Evolutionary conservation across 1,140 invertebrate genomes (phyloP), one percentile per base, ranked within the genome.

Genomic region (Bombus confusus): DNA sequence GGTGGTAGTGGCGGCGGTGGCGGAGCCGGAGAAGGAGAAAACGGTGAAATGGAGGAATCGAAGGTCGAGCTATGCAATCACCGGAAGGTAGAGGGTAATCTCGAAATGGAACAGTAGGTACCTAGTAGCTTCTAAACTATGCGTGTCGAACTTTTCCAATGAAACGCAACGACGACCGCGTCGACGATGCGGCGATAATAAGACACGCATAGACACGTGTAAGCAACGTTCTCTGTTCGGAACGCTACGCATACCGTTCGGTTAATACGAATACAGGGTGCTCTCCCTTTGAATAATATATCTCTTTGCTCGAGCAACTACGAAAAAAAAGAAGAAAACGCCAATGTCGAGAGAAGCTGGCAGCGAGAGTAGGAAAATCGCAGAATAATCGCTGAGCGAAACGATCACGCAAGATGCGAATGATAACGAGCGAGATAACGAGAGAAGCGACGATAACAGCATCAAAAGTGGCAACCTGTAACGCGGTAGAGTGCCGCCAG

Each of bases 381-480:
- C 34, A 22, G 25, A 18, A 22, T 15, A 37, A 37, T 37, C 31
- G 34, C 3, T 68, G 13, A 34, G 6, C 15, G 37, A 69, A 39
- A 37, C 66, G 9, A n/a, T 69, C 37, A 28, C 9, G 22, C 18
- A n/a, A 41, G 8, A 81, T 52, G 59, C 41, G 25, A 75, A 86
- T 43, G 71, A 83, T 74, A 68, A 81, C 18, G 79, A 66, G 62
- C 59, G 39, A 85, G 47, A 88, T 83, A 87, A 52, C 62, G 18
- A 52, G 47, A 74, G 71, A 69, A 69, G 18, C 22, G 25, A 47
- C 10, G n/a, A 34, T 34, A 74, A 41, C 41, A 28, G 13, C 72
- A 47, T 18, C 39, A n/a, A 31, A 31, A 18, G n/a, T 28, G 72
- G 41, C 12, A 41, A 72, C 25, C 1, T n/a, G 8, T 73, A n/a